Percentiles rank a stretch among this genome's conserved stretches.
These are phyloP conservation scores for Elephas maximus DNA, from an alignment of 2,113 vertebrate genomes.

Conservation along the genomic window DNA sequence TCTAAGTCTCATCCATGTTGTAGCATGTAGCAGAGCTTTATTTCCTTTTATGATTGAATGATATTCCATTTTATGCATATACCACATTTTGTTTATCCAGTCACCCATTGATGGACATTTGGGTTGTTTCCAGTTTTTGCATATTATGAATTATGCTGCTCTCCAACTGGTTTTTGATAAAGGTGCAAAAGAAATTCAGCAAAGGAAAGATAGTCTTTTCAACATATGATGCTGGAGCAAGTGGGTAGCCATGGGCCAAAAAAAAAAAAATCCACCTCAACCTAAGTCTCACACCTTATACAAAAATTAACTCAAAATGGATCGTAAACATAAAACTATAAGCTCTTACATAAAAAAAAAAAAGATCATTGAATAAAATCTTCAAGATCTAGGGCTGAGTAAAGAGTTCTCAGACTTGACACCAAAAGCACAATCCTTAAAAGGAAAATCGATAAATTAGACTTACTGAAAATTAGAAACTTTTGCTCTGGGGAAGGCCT, in stretches of 20 bases:
- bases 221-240: not conserved
- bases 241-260: too few relatives aligned
- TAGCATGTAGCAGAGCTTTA: too few relatives aligned
- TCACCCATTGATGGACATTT: not conserved
- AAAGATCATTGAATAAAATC: not conserved
- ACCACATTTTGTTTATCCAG: not conserved
- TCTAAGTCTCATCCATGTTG: too few relatives aligned
- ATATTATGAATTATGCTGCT: too few relatives aligned
- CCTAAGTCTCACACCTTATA: not conserved
- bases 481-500: not conserved
- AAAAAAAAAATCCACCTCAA: not conserved
- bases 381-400: not conserved
- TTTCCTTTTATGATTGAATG: not conserved
- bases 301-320: not conserved
- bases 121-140: too few relatives aligned
- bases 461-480: not conserved
- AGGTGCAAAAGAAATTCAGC: not conserved
- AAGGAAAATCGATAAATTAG: not conserved
- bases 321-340: not conserved
- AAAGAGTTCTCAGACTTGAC: not conserved
- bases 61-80: not conserved
- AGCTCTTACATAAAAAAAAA: not conserved
- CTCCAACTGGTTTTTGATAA: too few relatives aligned
- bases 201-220: not conserved
- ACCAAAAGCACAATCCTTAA: not conserved